Evolutionary conservation across 2,888 invertebrate species (phyloP), one percentile per base, ranked within the genome.

Genomic region (Phalera bucephala): DNA sequence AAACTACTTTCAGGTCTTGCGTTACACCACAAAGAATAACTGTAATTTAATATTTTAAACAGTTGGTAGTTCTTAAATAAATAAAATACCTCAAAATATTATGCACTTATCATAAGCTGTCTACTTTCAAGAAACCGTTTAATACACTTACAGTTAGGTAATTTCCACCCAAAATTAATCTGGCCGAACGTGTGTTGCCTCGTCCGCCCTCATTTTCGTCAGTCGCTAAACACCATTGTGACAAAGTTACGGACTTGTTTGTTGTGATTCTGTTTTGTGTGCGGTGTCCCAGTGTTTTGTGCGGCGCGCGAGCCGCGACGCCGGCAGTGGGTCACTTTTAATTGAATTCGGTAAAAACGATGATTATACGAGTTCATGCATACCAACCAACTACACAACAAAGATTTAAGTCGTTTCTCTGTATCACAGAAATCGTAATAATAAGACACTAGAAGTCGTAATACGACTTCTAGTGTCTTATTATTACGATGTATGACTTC

Each of bases 331-430:
- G 87, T 85, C 85, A 86, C 59, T 77, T 78, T 81, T 87, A 87
- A 86, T 87, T 85, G 85, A 84, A 85, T 76, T 68, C 74, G 44
- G 73, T 80, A 80, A 80, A 60, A 82, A 81, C 73, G 55, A 72
- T 71, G 75, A 81, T 83, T 86, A 78, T 79, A 76, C 80, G n/a
- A n/a, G n/a, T n/a, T n/a, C n/a, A 85, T 85, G 85, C 86, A 86
- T n/a, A n/a, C n/a, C 82, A 82, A 68, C 54, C 65, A 61, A 72
- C 72, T 80, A 77, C 70, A 54, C 64, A 58, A 73, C 72, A 75
- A 55, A 57, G 49, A 50, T 62, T 56, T 53, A 47, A 39, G 38
- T 58, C 50, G 70, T 59, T 64, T 59, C 60, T 53, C 36, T 47
- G 33, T 8, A n/a, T n/a, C n/a, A n/a, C n/a, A n/a, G n/a, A n/a